A percentile compares a stretch with the other conserved stretches of the same genome.
Evolutionary conservation across 2,113 vertebrate genomes (phyloP).

Genomic region (Miniopterus natalensis): DNA sequence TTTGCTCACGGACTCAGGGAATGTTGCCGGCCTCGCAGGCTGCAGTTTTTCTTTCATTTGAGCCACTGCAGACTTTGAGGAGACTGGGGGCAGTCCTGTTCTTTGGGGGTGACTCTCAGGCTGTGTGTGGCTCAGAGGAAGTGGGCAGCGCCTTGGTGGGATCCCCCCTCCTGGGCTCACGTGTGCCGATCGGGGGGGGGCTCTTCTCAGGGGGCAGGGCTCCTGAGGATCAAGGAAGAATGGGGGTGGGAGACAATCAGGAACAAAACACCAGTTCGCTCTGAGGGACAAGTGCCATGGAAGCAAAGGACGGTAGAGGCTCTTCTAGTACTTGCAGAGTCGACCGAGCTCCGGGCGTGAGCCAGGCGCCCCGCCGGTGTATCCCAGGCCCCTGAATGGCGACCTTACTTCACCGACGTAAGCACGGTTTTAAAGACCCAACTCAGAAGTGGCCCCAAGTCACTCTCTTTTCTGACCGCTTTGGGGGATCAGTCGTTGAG

Average conservation of each 20-base stretch:
- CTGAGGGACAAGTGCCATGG: no score
- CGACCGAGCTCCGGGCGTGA: rapidly evolving
- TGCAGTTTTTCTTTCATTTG: neutral
- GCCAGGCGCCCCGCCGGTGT: rapidly evolving
- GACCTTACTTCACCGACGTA: rapidly evolving
- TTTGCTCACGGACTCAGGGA: neutral
- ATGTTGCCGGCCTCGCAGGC: neutral
- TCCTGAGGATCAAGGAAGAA: neutral
- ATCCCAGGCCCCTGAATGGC: rapidly evolving
- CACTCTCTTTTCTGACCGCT: neutral
- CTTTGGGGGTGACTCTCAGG: neutral
- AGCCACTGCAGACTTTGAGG: neutral
- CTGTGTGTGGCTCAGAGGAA: neutral
- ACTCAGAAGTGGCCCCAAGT: neutral
- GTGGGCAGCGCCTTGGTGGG: rapidly evolving
- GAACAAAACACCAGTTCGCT: rapidly evolving
- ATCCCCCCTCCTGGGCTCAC: neutral
- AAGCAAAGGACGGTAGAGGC: neutral
- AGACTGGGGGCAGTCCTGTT: neutral
- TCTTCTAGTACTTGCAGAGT: neutral
- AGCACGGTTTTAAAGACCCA: neutral
- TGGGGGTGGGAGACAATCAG: neutral
- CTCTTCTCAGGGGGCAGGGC: no score
- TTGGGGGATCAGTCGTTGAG: neutral
- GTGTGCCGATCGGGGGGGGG: no score